Percentiles rank a stretch among this genome's conserved stretches.
Evolutionary conservation across 2,888 invertebrate species (phyloP).

Genomic region (Thysanoteuthis rhombus): DNA sequence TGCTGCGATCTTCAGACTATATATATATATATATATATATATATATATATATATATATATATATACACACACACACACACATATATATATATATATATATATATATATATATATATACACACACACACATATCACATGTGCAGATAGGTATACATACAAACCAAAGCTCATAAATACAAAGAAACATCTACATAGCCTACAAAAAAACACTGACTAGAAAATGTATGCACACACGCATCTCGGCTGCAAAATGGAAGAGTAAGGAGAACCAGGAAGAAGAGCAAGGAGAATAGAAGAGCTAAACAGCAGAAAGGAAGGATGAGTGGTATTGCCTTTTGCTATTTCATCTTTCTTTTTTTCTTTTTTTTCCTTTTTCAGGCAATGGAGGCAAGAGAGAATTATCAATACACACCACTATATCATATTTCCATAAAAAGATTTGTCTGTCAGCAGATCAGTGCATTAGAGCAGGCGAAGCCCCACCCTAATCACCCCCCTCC

Average conservation of each 20-base stretch:
- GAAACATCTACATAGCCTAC: too few relatives aligned
- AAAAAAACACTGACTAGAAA: not conserved
- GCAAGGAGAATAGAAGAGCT: not conserved
- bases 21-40: too few relatives aligned
- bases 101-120: not conserved
- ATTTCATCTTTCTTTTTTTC: not conserved
- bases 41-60: too few relatives aligned
- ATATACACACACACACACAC: too few relatives aligned
- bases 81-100: not conserved
- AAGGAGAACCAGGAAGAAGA: not conserved
- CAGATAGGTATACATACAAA: too few relatives aligned
- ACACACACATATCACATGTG: not conserved
- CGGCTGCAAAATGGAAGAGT: not conserved
- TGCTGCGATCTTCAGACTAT: too few relatives aligned
- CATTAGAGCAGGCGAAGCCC: slow-evolving; percentile 12
- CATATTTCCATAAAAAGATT: not conserved
- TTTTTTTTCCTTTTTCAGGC: not conserved
- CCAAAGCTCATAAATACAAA: too few relatives aligned
- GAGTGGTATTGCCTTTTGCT: not conserved
- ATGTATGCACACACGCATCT: not conserved
- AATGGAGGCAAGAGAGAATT: not conserved
- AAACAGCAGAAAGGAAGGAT: not conserved
- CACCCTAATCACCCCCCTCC: not conserved
- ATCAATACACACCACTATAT: not conserved
- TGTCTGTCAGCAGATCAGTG: not conserved